Evolutionary conservation across 2,797 vertebrate species (phyloP).

Genomic region (Allobates femoralis): DNA sequence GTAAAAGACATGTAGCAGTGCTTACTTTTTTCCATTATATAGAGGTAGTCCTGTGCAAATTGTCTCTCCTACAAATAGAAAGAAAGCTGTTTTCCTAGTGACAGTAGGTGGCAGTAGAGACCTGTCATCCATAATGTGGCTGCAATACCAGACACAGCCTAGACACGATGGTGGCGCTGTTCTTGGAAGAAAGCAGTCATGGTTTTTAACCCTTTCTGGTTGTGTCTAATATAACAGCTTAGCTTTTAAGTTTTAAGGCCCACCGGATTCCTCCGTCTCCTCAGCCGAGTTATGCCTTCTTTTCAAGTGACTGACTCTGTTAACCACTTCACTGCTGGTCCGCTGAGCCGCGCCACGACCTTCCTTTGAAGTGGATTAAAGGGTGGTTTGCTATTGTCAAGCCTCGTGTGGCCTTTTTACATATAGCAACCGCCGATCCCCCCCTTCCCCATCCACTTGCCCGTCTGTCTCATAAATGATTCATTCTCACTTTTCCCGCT

Average conservation of each 20-base stretch:
- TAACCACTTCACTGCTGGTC: constrained; percentile 28
- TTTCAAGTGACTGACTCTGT: background rate
- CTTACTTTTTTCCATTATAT: background rate
- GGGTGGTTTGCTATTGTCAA: constrained; percentile 12
- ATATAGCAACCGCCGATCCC: constrained; percentile 22
- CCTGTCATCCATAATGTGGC: too few relatives aligned
- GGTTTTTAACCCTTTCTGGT: background rate
- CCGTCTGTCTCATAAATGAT: constrained; percentile 14
- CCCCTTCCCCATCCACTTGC: constrained; percentile 12
- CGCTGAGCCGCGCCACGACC: background rate
- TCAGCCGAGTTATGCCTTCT: constrained; percentile 48
- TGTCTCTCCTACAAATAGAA: too few relatives aligned
- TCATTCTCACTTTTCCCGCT: constrained; percentile 36
- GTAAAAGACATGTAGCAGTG: background rate
- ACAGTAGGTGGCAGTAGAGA: too few relatives aligned
- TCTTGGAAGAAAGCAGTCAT: background rate
- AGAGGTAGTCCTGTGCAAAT: background rate
- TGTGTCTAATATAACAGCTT: background rate
- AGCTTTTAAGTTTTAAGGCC: background rate
- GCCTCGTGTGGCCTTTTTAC: constrained; percentile 9
- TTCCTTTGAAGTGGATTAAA: constrained; percentile 23
- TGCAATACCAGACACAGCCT: background rate
- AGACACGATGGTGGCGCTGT: background rate
- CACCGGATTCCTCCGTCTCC: constrained; percentile 5
- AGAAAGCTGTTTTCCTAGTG: too few relatives aligned